phyloP scores from a whole-genome alignment of 2,888 invertebrate genomes.

The Danaus chrysippus region DNA sequence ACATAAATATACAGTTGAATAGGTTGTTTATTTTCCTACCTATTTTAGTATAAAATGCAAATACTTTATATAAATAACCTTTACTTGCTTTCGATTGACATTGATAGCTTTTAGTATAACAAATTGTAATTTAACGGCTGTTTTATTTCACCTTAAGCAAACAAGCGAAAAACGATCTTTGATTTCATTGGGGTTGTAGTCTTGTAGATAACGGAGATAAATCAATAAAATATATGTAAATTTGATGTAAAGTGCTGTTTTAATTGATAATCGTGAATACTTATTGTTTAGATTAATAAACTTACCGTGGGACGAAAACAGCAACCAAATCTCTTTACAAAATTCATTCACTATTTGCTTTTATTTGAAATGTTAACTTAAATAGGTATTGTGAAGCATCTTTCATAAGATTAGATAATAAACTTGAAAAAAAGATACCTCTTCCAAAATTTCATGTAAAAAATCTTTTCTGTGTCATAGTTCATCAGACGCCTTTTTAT shows the following conservation, averaged over 20 bases:
- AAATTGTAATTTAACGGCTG: slow-evolving; percentile 22
- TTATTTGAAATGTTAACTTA: too few species aligned
- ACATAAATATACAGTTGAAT: too few species aligned
- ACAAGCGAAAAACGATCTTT: background rate
- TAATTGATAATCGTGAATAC: too few species aligned
- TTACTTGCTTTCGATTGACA: slow-evolving; percentile 14
- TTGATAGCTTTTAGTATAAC: slow-evolving; percentile 17
- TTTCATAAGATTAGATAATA: too few species aligned
- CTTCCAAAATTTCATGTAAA: background rate
- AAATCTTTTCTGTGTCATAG: background rate
- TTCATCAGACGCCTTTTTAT: slow-evolving; percentile 25
- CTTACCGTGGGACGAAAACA: too few species aligned
- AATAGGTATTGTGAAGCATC: too few species aligned
- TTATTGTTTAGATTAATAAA: too few species aligned
- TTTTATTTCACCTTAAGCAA: slow-evolving; percentile 19
- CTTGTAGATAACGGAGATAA: background rate
- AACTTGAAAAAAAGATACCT: background rate
- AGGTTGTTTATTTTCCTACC: too few species aligned
- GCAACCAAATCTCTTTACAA: too few species aligned
- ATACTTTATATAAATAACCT: slow-evolving; percentile 3
- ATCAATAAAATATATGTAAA: background rate
- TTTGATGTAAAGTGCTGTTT: too few species aligned
- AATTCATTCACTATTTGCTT: too few species aligned
- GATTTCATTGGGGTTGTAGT: background rate
- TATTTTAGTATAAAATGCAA: background rate